Evolutionary conservation across 2,888 invertebrate species (phyloP), one percentile per base, ranked within the genome.

Genomic region (Epinotia brunnichana): DNA sequence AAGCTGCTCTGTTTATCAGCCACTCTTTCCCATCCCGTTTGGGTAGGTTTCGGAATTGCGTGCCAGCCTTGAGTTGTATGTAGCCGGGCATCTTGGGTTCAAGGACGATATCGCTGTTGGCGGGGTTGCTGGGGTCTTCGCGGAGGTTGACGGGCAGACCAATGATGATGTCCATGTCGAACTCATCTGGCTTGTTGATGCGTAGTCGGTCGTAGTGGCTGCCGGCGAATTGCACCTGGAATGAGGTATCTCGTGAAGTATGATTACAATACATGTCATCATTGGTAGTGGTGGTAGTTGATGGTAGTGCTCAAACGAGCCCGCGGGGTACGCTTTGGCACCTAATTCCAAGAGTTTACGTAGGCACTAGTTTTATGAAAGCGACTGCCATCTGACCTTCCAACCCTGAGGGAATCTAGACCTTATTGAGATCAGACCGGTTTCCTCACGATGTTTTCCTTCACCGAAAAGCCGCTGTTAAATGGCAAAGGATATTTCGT

Each of bases 141-240:
- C 82, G 78, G 11, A 88, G 79, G 73, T 87, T 85, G 0, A 94
- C 76, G 0, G 95, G 94, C 13, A 95, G 78, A 15, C 86, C 84
- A 17, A 95, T 90, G 0, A 94, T 86, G 4, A 95, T 85, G 77
- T 95, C 94, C 78, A 95, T 87, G 77, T 95, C 95, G 74, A 93
- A 95, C 78, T 95, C 95, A 68, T 94, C 91, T 0, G 95, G 94
- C 74, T 92, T 91, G 15, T 91, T 91, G 0, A 95, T 93, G 75
- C 94, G 94, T 2, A 95, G 84, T 11, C 90, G 86, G 80, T 95
- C 95, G 75, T 90, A 95, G 77, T 90, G 95, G 77, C 95, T 95
- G 13, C 95, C 95, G 1, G 94, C 94, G 77, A 90, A 94, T 78
- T 91, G 91, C 0, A 89, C 83, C 90, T 90, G 74, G 2, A 74